Evolutionary conservation across 2,888 invertebrate species (phyloP).

Genomic region (Gari tellinella): DNA sequence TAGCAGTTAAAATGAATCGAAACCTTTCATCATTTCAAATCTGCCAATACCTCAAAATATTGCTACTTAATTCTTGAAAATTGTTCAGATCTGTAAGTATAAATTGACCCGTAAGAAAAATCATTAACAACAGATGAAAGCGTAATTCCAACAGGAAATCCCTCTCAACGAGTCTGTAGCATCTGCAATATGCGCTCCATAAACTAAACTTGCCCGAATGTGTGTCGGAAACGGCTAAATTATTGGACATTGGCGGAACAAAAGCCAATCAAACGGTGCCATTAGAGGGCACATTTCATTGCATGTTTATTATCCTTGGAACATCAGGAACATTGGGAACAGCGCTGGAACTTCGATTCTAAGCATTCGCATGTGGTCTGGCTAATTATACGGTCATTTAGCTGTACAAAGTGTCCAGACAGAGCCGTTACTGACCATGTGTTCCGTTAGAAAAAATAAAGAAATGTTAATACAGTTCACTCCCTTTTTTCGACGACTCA

Average conservation of each 20-base stretch:
- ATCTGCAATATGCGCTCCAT: too few species aligned
- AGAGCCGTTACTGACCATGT: too few species aligned
- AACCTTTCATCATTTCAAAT: too few species aligned
- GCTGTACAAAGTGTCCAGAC: background rate
- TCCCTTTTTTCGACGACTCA: too few species aligned
- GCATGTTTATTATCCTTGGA: constrained; percentile 56
- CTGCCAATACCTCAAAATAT: too few species aligned
- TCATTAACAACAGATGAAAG: background rate
- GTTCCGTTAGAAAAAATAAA: too few species aligned
- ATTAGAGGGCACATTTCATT: constrained; percentile 54
- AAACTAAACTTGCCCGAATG: constrained; percentile 1
- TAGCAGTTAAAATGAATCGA: too few species aligned
- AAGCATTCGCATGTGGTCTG: constrained; percentile 36
- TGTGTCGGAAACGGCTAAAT: constrained; percentile 55
- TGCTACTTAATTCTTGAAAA: too few species aligned
- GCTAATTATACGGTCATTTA: constrained; percentile 57
- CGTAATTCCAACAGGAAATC: too few species aligned
- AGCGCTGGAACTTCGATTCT: constrained; percentile 12
- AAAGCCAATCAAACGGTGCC: constrained; percentile 41
- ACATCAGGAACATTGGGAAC: constrained; percentile 18
- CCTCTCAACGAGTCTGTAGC: too few species aligned
- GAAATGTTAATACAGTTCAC: too few species aligned
- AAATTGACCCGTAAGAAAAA: constrained; percentile 1
- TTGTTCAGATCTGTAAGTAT: too few species aligned
- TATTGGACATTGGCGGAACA: constrained; percentile 45